Base-by-base conservation (phyloP, 2,113 vertebrate genomes). In the Scolopax mira region DNA sequence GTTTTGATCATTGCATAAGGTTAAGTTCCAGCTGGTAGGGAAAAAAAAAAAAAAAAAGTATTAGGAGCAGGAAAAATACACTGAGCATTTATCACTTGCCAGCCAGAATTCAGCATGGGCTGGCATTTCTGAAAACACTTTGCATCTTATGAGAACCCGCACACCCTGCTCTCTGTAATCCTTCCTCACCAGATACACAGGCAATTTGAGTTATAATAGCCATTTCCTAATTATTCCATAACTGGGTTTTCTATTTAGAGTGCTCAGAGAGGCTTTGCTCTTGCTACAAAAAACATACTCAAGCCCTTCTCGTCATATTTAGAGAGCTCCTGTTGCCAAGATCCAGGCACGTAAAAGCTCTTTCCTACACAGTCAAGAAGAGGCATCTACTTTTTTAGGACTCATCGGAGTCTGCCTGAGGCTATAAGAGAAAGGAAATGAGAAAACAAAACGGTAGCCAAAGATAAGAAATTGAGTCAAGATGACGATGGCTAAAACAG, bases 181-280 rank as follows among this genome's bases (percentile, higher is more conserved):
- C 78, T 88, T 69, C 74, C 42, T 94, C 60, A 93, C 54, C 62
- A 95, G 57, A 79, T 41, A 88, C 30, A 85, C 22, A 24, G 33
- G 74, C 7, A 35, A 42, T 52, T 31, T 88, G 52, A 73, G 75
- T 55, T 78, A 33, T 27, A 94, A 77, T 41, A 85, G 25, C n/a
- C 13, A 77, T 73, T 90, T 85, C 19, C 72, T 93, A 90, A 92
- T 92, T 90, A 90, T 78, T 77, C 82, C 69, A 17, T 70, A 70
- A 70, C 46, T 92, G 25, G 5, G 46, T 49, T 95, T 95, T 85
- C 67, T 92, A 70, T 93, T 93, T 90, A 62, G 64, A 94, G 67
- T 12, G 3, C 37, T 73, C 31, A 6, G 24, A 79, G 31, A 70
- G 10, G 60, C 77, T 94, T 71, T 83, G 64, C 41, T 85, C 33